A percentile compares a stretch with the other conserved stretches of the same genome.
phyloP scores from a whole-genome alignment of 2,888 invertebrate genomes.

The Phytoseiulus persimilis region DNA sequence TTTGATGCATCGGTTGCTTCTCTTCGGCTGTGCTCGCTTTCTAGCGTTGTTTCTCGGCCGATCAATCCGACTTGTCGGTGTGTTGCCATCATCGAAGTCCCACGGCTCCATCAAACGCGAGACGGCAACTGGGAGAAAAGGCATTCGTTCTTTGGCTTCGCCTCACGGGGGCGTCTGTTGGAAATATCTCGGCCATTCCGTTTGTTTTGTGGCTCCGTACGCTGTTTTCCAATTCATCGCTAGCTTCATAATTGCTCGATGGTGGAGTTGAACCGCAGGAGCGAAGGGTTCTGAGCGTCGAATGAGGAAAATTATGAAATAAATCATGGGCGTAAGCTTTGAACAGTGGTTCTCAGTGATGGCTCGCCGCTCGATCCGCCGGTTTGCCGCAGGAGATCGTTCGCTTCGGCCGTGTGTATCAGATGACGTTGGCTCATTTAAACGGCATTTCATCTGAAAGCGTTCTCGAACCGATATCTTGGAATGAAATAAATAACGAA shows the following conservation, averaged over 20 bases:
- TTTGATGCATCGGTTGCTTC: background rate
- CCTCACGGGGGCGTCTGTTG: background rate
- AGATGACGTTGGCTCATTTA: background rate
- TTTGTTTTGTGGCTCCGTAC: too few species aligned
- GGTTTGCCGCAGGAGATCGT: background rate
- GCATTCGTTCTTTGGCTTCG: background rate
- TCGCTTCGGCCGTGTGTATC: background rate
- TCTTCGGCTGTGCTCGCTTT: background rate
- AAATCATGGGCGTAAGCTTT: background rate
- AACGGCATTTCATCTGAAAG: background rate
- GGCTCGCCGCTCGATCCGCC: background rate
- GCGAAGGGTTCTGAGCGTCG: too few species aligned
- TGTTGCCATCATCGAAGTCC: background rate
- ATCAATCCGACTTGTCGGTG: background rate
- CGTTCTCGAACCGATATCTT: background rate
- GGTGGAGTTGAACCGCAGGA: too few species aligned
- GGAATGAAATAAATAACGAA: background rate
- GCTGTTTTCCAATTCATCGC: too few species aligned
- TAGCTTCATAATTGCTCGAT: too few species aligned
- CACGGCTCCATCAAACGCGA: background rate
- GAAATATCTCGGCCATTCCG: background rate
- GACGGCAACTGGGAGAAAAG: background rate
- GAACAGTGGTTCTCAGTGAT: background rate
- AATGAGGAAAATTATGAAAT: background rate
- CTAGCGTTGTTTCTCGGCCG: background rate